These are phyloP conservation scores for Neogale vison DNA, from an alignment of 2,113 vertebrate genomes.

Conservation along the genomic window DNA sequence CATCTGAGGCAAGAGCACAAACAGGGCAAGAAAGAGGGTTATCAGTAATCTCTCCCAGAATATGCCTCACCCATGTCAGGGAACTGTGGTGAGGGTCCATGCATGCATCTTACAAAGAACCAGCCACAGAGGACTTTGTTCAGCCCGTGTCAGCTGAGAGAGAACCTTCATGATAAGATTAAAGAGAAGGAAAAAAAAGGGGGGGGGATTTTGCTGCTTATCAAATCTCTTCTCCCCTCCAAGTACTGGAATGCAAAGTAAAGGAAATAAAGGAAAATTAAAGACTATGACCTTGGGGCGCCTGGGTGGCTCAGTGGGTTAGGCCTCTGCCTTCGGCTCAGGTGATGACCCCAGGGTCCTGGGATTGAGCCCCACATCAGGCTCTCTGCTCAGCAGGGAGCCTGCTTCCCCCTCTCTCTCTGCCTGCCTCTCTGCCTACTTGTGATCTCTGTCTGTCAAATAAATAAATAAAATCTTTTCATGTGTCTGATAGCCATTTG, in stretches of 20 bases:
- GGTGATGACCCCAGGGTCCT: too few species aligned
- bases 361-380: too few species aligned
- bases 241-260: background rate
- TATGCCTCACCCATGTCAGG: background rate
- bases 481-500: too few species aligned
- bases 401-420: too few species aligned
- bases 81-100: background rate
- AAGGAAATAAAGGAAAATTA: background rate
- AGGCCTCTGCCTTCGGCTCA: too few species aligned
- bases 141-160: background rate
- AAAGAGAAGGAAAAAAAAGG: background rate
- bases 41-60: background rate
- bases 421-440: too few species aligned
- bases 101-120: background rate
- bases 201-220: background rate
- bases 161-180: background rate
- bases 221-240: background rate
- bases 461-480: too few species aligned
- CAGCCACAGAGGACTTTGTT: background rate
- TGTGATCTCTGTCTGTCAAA: too few species aligned
- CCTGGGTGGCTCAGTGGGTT: too few species aligned
- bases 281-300: background rate
- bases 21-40: background rate
- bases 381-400: too few species aligned
- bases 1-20: background rate